Conservation (phyloP, 2,113 vertebrate species). For the Mola mola region DNA sequence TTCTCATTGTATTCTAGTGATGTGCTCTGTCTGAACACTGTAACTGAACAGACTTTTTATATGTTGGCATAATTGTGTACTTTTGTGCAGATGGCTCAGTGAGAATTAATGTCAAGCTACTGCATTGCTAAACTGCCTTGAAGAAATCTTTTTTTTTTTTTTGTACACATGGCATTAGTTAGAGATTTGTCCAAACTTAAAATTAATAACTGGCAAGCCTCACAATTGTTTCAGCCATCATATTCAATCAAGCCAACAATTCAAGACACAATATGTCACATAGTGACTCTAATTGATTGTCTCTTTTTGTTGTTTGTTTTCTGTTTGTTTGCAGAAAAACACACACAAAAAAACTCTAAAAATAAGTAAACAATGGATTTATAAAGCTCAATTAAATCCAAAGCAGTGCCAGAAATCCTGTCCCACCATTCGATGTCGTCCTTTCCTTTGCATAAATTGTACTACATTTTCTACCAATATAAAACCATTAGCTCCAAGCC, state of each 20-base stretch:
- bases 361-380: slow-evolving; percentile 27
- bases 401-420: slow-evolving; percentile 30
- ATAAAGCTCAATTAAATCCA: slow-evolving; percentile 26
- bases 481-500: slow-evolving; percentile 43
- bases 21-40: no score
- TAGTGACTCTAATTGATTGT: no score
- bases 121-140: slow-evolving; percentile 20
- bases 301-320: no score
- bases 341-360: no score
- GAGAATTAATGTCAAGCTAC: slow-evolving; percentile 22
- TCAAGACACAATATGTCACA: slow-evolving; percentile 29
- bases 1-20: slow-evolving; percentile 35
- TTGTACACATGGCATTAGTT: slow-evolving; percentile 7
- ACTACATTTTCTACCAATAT: slow-evolving; percentile 29
- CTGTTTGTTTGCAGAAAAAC: no score
- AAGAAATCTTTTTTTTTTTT: no score
- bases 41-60: no score
- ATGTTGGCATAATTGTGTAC: slow-evolving; percentile 15
- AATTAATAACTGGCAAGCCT: slow-evolving; percentile 24
- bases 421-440: slow-evolving; percentile 25
- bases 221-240: slow-evolving; percentile 17
- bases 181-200: no score
- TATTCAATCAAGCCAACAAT: slow-evolving; percentile 14
- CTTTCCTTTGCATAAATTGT: slow-evolving; percentile 54
- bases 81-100: slow-evolving; percentile 25